Conservation (phyloP, 2,888 invertebrate genomes). For the Dasysyrphus albostriatus region DNA sequence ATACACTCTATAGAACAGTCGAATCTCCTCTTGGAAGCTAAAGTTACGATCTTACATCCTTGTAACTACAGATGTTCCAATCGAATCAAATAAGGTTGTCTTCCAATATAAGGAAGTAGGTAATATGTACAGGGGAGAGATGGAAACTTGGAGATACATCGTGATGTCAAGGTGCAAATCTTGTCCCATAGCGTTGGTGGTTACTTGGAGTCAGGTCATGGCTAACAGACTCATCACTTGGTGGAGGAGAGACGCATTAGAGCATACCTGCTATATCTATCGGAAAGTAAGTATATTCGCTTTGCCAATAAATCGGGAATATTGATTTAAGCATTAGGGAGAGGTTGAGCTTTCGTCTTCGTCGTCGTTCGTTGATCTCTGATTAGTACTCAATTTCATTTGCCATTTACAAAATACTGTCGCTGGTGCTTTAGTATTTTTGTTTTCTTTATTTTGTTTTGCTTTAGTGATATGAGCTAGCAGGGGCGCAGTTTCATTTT, state of each 20-base stretch:
- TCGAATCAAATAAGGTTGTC: constrained; percentile 40
- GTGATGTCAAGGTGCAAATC: constrained; percentile 73
- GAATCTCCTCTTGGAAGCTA: constrained; percentile 18
- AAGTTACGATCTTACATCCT: constrained; percentile 52
- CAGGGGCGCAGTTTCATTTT: background rate
- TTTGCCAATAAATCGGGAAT: constrained; percentile 73
- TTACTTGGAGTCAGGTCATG: constrained; percentile 38
- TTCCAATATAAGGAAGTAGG: constrained; percentile 6
- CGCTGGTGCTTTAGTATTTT: background rate
- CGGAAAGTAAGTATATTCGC: constrained; percentile 54
- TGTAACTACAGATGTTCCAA: constrained; percentile 58
- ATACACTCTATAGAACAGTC: background rate
- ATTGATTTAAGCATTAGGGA: constrained; percentile 72
- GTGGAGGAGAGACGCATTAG: background rate
- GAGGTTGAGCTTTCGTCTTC: too few species aligned
- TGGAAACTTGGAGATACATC: constrained; percentile 17
- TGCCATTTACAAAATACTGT: constrained; percentile 42
- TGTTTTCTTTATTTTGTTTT: background rate
- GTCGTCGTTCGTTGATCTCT: constrained; percentile 66
- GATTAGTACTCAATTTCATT: constrained; percentile 75
- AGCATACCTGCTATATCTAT: constrained; percentile 3
- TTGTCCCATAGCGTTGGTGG: constrained; percentile 43
- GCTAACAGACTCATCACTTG: background rate
- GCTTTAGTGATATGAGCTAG: background rate
- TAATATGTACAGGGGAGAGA: background rate